Evolutionary conservation across 2,113 vertebrate genomes (phyloP).

Genomic region (Arenaria interpres): DNA sequence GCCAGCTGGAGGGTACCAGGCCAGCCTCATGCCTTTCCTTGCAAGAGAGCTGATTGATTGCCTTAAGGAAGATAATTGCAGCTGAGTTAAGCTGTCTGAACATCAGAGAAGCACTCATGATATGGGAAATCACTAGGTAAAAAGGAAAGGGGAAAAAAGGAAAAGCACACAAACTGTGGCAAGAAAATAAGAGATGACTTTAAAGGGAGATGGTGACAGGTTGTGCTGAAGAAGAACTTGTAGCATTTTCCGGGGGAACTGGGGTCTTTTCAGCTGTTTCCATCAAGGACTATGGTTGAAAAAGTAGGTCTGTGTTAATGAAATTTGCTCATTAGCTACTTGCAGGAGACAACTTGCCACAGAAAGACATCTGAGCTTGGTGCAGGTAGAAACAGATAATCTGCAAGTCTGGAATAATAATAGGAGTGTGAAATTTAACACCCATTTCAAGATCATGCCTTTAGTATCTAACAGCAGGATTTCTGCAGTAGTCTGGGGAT

Average conservation of each 20-base stretch:
- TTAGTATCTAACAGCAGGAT: not conserved
- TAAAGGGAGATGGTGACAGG: fast-evolving
- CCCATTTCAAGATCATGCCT: not conserved
- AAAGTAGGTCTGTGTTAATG: not conserved
- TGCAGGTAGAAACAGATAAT: not conserved
- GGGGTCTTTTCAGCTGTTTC: not conserved
- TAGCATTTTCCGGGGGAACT: not conserved
- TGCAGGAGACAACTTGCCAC: not conserved
- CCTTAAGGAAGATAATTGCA: not conserved
- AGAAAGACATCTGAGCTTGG: not conserved
- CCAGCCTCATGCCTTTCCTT: not conserved
- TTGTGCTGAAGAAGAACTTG: not conserved
- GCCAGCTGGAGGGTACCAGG: not conserved
- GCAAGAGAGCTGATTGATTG: not conserved
- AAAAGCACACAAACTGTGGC: not conserved
- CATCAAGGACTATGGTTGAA: not conserved
- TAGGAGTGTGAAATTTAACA: not conserved
- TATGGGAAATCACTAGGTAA: not conserved
- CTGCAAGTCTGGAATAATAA: not conserved
- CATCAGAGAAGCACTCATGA: not conserved
- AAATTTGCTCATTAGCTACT: not conserved
- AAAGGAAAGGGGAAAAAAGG: not conserved
- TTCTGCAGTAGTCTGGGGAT: not conserved
- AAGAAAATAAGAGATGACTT: not conserved
- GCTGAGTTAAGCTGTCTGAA: not conserved